Evolutionary conservation across 2,113 vertebrate genomes (phyloP).

Genomic region (Connochaetes taurinus): DNA sequence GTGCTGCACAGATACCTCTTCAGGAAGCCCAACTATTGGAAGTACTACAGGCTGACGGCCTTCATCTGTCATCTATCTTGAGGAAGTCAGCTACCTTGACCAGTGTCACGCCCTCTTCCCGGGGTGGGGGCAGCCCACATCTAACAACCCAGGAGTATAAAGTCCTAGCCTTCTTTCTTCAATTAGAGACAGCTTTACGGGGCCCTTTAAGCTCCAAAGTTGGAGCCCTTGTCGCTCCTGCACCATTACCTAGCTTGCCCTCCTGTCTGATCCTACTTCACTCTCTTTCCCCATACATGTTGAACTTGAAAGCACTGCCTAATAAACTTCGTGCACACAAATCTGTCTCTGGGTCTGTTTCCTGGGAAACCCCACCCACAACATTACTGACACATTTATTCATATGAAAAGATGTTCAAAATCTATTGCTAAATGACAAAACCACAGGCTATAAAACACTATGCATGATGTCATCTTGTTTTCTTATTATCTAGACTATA

Average conservation of each 20-base stretch:
- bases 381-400: conserved; percentile 40
- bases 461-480: neutral
- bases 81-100: neutral
- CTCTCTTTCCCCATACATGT: neutral
- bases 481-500: conserved; percentile 17
- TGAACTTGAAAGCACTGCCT: conserved; percentile 24
- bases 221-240: neutral
- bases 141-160: neutral
- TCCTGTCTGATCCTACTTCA: conserved; percentile 16
- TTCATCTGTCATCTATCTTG: neutral
- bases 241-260: neutral
- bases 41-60: neutral
- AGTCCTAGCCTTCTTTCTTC: neutral
- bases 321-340: conserved; percentile 35
- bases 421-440: conserved; percentile 40
- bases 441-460: conserved; percentile 10
- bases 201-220: neutral
- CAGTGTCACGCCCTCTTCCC: neutral
- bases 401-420: conserved; percentile 52
- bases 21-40: neutral
- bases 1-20: neutral
- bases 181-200: neutral
- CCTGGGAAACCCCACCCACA: conserved; percentile 58
- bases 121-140: neutral
- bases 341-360: conserved; percentile 53